phyloP scores from a whole-genome alignment of 2,888 invertebrate species.

The Brachycybe producta region DNA sequence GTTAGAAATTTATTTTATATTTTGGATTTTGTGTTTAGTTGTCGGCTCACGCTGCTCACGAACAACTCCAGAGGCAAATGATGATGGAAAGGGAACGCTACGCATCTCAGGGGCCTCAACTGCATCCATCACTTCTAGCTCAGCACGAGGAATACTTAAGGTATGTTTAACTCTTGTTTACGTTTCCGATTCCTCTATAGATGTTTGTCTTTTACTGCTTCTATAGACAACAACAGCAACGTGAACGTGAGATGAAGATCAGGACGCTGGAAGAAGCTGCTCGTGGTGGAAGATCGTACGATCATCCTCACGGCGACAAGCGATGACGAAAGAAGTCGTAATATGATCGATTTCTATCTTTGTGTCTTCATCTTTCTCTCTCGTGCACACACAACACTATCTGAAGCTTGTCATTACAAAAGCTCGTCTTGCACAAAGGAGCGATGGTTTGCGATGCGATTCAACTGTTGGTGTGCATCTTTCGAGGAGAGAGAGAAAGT shows the following conservation, averaged over 20 bases:
- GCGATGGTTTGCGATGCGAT: no score
- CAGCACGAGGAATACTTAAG: conserved; percentile 42
- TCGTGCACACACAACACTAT: no score
- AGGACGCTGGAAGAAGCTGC: conserved; percentile 74
- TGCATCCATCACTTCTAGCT: conserved; percentile 48
- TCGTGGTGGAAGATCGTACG: conserved; percentile 48
- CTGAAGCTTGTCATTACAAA: no score
- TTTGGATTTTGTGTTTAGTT: neutral
- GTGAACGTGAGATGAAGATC: conserved; percentile 72
- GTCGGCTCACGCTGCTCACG: conserved; percentile 46
- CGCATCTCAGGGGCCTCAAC: conserved; percentile 26
- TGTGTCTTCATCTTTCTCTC: no score
- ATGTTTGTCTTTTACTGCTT: conserved; percentile 22
- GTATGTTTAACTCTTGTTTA: conserved; percentile 11
- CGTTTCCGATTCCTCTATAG: neutral
- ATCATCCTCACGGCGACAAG: conserved; percentile 18
- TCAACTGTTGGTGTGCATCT: no score
- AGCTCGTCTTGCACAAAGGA: no score
- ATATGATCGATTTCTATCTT: no score
- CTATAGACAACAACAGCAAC: conserved; percentile 53
- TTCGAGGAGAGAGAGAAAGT: no score
- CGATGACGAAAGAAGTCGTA: no score
- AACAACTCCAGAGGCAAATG: conserved; percentile 71
- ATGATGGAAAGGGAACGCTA: conserved; percentile 67
- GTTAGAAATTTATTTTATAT: no score